A percentile compares a stretch with the other conserved stretches of the same genome.
These are phyloP conservation scores for Corydoras maculifer DNA, from an alignment of 2,113 vertebrate species.

Conservation along the genomic window DNA sequence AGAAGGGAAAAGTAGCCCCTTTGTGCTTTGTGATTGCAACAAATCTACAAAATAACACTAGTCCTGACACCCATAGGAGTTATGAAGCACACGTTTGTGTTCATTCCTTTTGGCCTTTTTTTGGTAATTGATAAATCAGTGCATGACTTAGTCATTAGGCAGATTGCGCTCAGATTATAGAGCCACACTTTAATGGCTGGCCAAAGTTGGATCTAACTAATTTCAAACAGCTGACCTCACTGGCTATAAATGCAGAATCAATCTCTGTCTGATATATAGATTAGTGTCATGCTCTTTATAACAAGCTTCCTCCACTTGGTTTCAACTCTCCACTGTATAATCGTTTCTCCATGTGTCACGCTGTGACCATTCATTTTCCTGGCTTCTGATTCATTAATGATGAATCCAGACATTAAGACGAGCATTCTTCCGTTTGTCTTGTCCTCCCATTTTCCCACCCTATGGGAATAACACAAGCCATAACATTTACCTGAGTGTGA, in stretches of 20 bases:
- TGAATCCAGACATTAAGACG: slow-evolving; percentile 28
- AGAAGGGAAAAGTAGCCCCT: slow-evolving; percentile 31
- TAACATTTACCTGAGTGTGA: slow-evolving; percentile 17
- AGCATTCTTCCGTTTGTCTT: slow-evolving; percentile 13
- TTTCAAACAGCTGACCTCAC: neutral
- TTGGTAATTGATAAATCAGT: slow-evolving; percentile 15
- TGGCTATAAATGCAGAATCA: slow-evolving; percentile 9
- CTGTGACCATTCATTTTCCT: neutral
- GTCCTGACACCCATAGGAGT: slow-evolving; percentile 1
- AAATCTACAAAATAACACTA: slow-evolving; percentile 17
- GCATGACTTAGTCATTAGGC: slow-evolving; percentile 5
- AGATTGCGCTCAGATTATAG: slow-evolving; percentile 20
- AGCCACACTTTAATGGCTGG: slow-evolving; percentile 4
- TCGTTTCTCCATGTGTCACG: slow-evolving; percentile 30
- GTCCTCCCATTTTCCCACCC: slow-evolving; percentile 8
- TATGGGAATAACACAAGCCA: slow-evolving; percentile 27
- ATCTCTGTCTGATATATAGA: slow-evolving; percentile 1
- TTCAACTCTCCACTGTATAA: slow-evolving; percentile 2
- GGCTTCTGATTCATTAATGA: slow-evolving; percentile 28
- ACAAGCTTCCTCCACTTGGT: neutral
- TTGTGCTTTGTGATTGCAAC: slow-evolving; percentile 37
- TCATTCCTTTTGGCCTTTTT: slow-evolving; percentile 20
- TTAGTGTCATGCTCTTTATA: neutral
- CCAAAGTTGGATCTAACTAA: slow-evolving; percentile 5
- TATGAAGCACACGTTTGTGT: slow-evolving; percentile 32